phyloP scores from a whole-genome alignment of 2,888 invertebrate species.

The Atethmia centrago region DNA sequence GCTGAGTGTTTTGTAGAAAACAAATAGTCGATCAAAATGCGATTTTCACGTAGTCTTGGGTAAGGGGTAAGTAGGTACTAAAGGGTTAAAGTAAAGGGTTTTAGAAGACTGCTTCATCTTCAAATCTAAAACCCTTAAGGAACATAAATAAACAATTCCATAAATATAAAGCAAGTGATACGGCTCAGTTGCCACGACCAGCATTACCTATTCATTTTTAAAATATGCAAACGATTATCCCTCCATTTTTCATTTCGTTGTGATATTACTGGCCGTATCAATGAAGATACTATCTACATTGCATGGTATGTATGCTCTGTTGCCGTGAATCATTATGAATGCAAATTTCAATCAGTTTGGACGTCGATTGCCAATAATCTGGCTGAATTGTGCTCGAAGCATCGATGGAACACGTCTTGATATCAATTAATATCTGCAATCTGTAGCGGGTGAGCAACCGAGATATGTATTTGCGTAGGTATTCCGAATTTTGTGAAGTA shows the following conservation, averaged over 20 bases:
- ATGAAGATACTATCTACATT: conserved; percentile 23
- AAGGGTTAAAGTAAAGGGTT: too few species aligned
- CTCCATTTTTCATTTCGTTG: conserved; percentile 32
- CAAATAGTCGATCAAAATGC: neutral
- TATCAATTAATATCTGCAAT: conserved; percentile 48
- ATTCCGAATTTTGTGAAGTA: neutral
- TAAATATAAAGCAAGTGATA: conserved; percentile 29
- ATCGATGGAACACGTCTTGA: conserved; percentile 26
- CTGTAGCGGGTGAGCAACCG: neutral
- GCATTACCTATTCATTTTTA: neutral
- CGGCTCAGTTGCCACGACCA: conserved; percentile 7
- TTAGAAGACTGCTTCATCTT: too few species aligned
- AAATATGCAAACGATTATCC: conserved; percentile 24
- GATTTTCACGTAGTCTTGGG: neutral
- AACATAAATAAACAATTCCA: neutral
- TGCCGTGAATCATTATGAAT: conserved; percentile 39
- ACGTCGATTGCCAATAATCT: conserved; percentile 67
- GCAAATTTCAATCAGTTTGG: conserved; percentile 62
- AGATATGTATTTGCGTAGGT: neutral
- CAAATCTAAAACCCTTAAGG: neutral
- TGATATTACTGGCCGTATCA: conserved; percentile 20
- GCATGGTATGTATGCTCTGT: neutral
- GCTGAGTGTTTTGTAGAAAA: neutral
- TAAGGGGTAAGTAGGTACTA: too few species aligned
- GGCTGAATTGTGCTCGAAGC: conserved; percentile 35